Conservation (phyloP, 2,113 vertebrate genomes). For the Phaethornis superciliosus region DNA sequence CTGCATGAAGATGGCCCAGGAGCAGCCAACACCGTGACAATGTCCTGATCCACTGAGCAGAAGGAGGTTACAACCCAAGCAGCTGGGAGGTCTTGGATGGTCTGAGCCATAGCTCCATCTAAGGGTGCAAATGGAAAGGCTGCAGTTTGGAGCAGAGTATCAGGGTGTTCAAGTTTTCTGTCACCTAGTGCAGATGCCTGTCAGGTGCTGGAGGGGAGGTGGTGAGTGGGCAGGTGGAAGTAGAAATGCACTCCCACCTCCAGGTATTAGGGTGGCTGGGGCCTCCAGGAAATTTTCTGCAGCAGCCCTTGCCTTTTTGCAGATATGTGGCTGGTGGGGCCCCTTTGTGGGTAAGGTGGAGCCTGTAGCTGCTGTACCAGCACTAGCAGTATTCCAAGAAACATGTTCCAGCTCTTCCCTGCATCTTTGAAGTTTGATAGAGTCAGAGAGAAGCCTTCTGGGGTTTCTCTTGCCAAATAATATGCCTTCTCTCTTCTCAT, state of each 20-base stretch:
- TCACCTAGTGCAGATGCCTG: neutral
- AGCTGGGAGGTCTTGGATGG: neutral
- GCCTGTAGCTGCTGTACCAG: neutral
- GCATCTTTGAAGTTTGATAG: conserved; percentile 26
- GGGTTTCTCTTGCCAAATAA: conserved; percentile 9
- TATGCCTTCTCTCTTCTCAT: neutral
- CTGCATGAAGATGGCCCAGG: neutral
- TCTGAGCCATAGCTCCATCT: neutral
- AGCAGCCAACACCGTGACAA: neutral
- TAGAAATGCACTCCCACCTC: neutral
- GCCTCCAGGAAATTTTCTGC: fast-evolving
- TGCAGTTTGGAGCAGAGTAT: neutral
- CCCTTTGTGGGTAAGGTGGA: neutral
- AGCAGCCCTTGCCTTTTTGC: neutral
- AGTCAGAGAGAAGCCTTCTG: neutral
- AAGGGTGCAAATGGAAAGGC: neutral
- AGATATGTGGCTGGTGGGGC: neutral
- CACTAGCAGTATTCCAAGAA: neutral
- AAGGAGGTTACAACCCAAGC: neutral
- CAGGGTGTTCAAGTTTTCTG: neutral
- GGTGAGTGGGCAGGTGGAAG: neutral
- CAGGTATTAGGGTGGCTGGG: neutral
- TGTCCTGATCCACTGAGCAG: neutral
- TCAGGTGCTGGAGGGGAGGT: neutral
- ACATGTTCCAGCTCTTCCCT: conserved; percentile 23